phyloP scores from a whole-genome alignment of 2,797 vertebrate genomes.

The Pteronotus mesoamericanus region DNA sequence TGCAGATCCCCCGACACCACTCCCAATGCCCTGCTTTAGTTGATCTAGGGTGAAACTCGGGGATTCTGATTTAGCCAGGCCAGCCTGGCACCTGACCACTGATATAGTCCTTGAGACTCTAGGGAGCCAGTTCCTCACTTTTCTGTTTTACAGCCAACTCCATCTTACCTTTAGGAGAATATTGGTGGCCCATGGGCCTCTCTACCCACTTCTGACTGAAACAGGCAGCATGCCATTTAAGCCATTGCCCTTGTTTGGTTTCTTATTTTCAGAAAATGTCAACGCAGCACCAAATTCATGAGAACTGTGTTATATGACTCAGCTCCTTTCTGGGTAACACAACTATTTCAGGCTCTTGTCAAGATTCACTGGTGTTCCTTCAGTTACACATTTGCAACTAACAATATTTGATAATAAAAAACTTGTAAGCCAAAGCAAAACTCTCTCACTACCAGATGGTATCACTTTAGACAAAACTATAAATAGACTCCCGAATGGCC shows the following conservation, averaged over 20 bases:
- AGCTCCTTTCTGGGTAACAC: neutral
- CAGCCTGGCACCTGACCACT: neutral
- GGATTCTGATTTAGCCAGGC: neutral
- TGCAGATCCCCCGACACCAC: neutral
- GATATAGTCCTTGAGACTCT: neutral
- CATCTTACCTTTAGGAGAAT: neutral
- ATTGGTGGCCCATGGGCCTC: neutral
- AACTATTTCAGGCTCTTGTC: neutral
- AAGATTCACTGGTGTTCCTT: neutral
- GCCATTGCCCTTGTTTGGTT: neutral
- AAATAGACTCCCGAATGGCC: neutral
- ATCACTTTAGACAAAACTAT: neutral
- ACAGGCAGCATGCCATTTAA: neutral
- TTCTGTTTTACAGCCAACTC: neutral
- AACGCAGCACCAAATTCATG: neutral
- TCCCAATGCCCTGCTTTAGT: neutral
- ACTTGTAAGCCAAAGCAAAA: neutral
- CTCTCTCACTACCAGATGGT: neutral
- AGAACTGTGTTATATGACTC: neutral
- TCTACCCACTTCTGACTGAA: neutral
- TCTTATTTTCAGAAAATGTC: neutral
- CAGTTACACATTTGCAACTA: neutral
- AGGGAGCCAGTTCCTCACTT: neutral
- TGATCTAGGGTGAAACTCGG: neutral
- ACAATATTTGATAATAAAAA: neutral